Conservation (phyloP, 2,113 vertebrate genomes). For the Tragelaphus strepsiceros region DNA sequence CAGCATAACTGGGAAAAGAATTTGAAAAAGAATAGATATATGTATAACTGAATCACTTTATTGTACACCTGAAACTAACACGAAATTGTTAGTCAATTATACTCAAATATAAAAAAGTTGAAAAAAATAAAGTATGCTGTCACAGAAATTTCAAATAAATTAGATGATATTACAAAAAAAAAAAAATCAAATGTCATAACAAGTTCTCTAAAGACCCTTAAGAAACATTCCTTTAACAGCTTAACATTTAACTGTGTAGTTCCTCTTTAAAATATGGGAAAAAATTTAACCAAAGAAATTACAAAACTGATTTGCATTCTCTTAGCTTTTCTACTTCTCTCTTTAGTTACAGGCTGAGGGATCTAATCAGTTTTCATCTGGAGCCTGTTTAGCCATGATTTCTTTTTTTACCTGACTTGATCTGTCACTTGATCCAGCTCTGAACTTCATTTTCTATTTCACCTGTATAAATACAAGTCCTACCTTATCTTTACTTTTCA, state of each 20-base stretch:
- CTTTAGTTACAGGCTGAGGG: background rate
- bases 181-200: background rate
- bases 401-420: background rate
- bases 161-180: background rate
- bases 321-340: background rate
- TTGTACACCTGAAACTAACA: background rate
- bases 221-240: background rate
- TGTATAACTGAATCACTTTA: background rate
- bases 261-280: background rate
- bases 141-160: background rate
- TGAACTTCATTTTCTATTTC: slow-evolving; percentile 33
- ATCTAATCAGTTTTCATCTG: background rate
- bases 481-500: background rate
- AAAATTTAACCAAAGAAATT: background rate
- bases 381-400: background rate
- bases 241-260: background rate
- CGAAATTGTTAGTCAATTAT: background rate
- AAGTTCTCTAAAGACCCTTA: background rate
- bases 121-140: background rate
- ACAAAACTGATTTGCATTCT: background rate
- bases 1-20: background rate
- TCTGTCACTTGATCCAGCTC: background rate
- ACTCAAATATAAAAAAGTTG: background rate
- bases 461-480: background rate
- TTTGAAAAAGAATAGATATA: background rate